phyloP scores from a whole-genome alignment of 2,797 vertebrate species.

The Harpagifer antarcticus region DNA sequence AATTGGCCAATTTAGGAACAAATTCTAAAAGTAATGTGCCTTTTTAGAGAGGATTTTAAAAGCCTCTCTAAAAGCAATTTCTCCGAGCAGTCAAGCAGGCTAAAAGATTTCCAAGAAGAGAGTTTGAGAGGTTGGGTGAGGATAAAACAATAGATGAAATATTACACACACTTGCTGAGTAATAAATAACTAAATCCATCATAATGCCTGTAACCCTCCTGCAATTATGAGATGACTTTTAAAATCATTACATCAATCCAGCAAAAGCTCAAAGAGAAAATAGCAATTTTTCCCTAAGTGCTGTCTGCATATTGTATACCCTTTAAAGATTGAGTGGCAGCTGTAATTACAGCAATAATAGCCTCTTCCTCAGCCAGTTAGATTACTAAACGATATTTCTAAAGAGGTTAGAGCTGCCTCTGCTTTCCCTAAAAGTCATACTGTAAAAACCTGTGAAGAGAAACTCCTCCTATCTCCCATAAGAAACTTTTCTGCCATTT shows the following conservation, averaged over 20 bases:
- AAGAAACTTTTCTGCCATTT: constrained; percentile 34
- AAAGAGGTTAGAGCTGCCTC: not conserved
- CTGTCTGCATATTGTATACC: constrained; percentile 18
- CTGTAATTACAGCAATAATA: constrained; percentile 25
- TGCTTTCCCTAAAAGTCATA: constrained; percentile 22
- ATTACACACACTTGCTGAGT: constrained; percentile 27
- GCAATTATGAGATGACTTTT: constrained; percentile 31
- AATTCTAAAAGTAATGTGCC: constrained; percentile 59
- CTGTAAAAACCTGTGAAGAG: constrained; percentile 13
- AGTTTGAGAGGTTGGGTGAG: constrained; percentile 10
- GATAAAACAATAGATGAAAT: constrained; percentile 50
- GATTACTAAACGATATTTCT: constrained; percentile 23
- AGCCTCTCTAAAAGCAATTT: constrained; percentile 57
- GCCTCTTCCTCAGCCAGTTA: constrained; percentile 11
- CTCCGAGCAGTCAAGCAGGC: constrained; percentile 31
- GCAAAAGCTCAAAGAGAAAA: constrained; percentile 19
- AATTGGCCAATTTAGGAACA: constrained; percentile 73
- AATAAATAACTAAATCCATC: constrained; percentile 51
- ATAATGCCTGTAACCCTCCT: constrained; percentile 19
- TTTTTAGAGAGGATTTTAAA: constrained; percentile 63
- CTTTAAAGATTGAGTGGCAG: constrained; percentile 23
- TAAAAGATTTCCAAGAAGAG: constrained; percentile 30
- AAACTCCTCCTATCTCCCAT: constrained; percentile 14
- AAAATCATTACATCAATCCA: constrained; percentile 39
- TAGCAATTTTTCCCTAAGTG: not conserved